A percentile compares a stretch with the other conserved stretches of the same genome.
Evolutionary conservation across 2,797 vertebrate species (phyloP).

Genomic region (Acanthurus tractus): DNA sequence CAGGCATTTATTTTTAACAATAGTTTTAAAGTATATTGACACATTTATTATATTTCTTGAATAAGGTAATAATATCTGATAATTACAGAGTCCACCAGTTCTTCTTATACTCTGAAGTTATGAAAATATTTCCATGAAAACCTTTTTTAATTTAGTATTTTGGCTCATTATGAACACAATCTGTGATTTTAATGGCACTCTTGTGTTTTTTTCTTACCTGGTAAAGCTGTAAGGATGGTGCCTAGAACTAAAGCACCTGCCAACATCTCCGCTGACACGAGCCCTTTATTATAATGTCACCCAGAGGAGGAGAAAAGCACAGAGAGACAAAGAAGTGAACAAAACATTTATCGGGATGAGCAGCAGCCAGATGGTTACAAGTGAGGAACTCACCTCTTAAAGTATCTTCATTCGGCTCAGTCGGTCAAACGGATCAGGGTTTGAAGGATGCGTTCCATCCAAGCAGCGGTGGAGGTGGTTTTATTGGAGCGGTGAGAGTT

Average conservation of each 20-base stretch:
- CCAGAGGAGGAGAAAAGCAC: conserved; percentile 41
- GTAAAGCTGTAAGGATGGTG: conserved; percentile 76
- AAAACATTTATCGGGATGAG: conserved; percentile 12
- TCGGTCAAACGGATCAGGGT: conserved; percentile 24
- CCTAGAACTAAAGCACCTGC: conserved; percentile 76
- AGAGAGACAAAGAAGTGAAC: conserved; percentile 30
- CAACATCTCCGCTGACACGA: conserved; percentile 84
- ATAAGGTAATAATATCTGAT: not conserved
- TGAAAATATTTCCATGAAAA: not conserved
- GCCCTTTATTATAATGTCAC: conserved; percentile 57
- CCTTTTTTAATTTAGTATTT: not conserved
- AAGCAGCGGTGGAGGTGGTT: conserved; percentile 52
- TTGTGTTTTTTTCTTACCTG: conserved; percentile 74
- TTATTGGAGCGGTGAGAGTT: conserved; percentile 37
- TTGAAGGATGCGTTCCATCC: conserved; percentile 21
- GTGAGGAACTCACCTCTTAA: conserved; percentile 62
- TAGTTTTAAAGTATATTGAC: not conserved
- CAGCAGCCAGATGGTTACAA: not conserved
- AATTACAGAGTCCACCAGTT: not conserved
- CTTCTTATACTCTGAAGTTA: not conserved
- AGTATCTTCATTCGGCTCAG: conserved; percentile 57
- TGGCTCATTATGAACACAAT: not conserved
- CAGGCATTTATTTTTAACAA: conserved; percentile 1
- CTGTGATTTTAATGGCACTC: not conserved
- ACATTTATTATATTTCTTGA: conserved; percentile 14